These are phyloP conservation scores for Heterochromis multidens DNA, from an alignment of 2,113 vertebrate species.

Conservation along the genomic window DNA sequence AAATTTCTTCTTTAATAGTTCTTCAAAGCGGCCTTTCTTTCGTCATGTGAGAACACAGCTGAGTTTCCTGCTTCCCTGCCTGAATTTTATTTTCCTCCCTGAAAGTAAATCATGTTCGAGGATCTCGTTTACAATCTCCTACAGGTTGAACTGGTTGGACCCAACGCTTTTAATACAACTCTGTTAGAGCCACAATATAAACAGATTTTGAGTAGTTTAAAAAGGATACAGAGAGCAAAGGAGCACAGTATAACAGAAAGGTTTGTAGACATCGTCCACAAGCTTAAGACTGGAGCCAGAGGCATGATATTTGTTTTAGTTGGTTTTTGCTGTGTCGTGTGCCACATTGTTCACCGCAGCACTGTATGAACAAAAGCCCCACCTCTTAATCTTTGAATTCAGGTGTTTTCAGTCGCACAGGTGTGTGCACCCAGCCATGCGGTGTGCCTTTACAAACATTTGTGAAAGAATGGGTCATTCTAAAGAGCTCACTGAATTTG, in stretches of 20 bases:
- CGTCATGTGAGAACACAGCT: background rate
- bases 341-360: background rate
- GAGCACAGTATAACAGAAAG: too few species aligned
- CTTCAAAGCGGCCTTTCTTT: rapidly evolving
- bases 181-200: too few species aligned
- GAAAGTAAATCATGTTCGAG: background rate
- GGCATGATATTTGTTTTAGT: background rate
- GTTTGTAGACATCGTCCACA: too few species aligned
- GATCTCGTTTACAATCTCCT: background rate
- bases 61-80: background rate
- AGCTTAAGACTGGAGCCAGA: background rate
- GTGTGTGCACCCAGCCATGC: background rate
- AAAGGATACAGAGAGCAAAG: too few species aligned
- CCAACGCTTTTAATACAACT: background rate
- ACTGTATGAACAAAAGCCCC: background rate
- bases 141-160: background rate
- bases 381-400: background rate
- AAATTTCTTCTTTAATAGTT: background rate
- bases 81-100: background rate
- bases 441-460: background rate
- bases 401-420: background rate
- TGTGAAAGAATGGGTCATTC: background rate
- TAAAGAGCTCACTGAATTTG: background rate
- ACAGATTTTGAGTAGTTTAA: too few species aligned
- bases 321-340: background rate